Percentiles rank a stretch among this genome's conserved stretches.
These are phyloP conservation scores for Ochotona curzoniae DNA, from an alignment of 2,113 vertebrate species.

Conservation along the genomic window DNA sequence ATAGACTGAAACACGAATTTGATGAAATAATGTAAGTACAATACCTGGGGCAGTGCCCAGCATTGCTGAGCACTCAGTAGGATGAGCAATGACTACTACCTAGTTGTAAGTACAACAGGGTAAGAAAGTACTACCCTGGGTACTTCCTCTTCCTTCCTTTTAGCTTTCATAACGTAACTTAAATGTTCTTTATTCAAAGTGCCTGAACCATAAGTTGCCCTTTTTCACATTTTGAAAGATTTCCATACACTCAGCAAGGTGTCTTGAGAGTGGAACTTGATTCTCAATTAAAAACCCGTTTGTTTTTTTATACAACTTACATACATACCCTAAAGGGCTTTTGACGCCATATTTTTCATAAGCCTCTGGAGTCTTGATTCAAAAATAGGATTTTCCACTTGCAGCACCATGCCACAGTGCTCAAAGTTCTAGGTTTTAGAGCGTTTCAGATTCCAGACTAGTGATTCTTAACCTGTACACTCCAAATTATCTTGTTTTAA, in stretches of 20 bases:
- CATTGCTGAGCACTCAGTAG: fast-evolving
- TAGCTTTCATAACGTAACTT: neutral
- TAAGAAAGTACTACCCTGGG: too few species aligned
- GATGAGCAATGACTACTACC: neutral
- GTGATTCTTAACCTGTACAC: neutral
- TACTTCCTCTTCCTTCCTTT: too few species aligned
- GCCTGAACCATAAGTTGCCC: neutral
- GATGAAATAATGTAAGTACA: neutral
- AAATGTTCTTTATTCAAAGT: neutral
- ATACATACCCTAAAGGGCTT: neutral
- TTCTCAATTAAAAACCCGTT: neutral
- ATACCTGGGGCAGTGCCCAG: neutral
- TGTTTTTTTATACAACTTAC: neutral
- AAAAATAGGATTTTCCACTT: neutral
- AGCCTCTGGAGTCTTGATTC: too few species aligned
- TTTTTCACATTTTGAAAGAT: neutral
- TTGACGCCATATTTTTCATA: too few species aligned
- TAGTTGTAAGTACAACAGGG: neutral
- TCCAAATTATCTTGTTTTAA: neutral
- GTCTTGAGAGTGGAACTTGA: neutral
- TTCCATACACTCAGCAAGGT: neutral
- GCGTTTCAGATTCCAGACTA: neutral
- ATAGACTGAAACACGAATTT: neutral
- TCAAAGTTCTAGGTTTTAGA: neutral
- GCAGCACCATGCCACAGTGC: neutral